Evolutionary conservation across 2,113 vertebrate species (phyloP).

Genomic region (Sinocyclocheilus rhinocerous): DNA sequence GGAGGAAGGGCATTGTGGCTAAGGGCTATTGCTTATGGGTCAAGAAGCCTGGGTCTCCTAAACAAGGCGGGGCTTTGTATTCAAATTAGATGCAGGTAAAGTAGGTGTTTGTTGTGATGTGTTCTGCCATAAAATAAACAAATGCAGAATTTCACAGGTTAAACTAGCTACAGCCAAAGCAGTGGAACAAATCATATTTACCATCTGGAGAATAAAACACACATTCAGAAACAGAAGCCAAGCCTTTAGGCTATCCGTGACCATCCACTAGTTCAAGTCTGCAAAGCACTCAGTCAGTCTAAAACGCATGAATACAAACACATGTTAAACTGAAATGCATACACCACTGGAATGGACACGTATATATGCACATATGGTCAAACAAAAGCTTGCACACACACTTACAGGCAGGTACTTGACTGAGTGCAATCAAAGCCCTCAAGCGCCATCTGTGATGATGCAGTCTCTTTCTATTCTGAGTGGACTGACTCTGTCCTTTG

Average conservation of each 20-base stretch:
- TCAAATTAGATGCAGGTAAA: neutral
- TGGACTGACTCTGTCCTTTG: slow-evolving; percentile 23
- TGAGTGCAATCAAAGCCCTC: slow-evolving; percentile 18
- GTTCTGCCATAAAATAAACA: neutral
- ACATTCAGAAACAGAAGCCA: neutral
- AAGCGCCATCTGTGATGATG: slow-evolving; percentile 47
- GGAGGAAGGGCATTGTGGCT: no score
- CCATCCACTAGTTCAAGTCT: neutral
- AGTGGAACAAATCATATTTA: neutral
- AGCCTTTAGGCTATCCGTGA: neutral
- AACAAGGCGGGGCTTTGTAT: neutral
- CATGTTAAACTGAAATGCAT: neutral
- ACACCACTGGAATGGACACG: neutral
- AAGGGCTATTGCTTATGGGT: neutral
- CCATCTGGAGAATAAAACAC: neutral
- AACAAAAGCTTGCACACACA: slow-evolving; percentile 12
- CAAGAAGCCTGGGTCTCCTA: neutral
- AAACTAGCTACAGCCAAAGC: neutral
- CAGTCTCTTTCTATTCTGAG: slow-evolving; percentile 18
- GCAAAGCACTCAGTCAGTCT: neutral
- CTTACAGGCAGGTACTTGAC: slow-evolving; percentile 36
- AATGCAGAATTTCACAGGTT: neutral
- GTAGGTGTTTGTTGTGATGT: neutral
- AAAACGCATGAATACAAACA: slow-evolving; percentile 17
- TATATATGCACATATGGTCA: neutral